A percentile compares a stretch with the other conserved stretches of the same genome.
Evolutionary conservation across 1,140 invertebrate genomes (phyloP).

Genomic region (Saccostrea cuccullata): DNA sequence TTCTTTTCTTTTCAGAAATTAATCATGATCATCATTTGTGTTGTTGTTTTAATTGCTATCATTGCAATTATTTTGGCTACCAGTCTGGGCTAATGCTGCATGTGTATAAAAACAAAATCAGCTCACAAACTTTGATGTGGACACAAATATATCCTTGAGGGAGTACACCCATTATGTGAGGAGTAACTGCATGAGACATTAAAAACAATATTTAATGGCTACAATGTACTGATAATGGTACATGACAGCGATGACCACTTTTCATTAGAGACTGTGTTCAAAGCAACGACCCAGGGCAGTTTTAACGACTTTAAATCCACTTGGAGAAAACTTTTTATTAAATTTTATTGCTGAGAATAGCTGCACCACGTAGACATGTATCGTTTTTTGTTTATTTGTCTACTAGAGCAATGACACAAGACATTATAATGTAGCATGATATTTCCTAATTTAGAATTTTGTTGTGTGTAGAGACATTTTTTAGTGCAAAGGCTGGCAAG

Average conservation of each 20-base stretch:
- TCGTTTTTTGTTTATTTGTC: background rate
- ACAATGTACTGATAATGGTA: background rate
- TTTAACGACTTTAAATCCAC: slow-evolving; percentile 8
- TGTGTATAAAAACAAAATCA: slow-evolving; percentile 5
- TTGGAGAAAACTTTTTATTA: background rate
- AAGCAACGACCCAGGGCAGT: slow-evolving; percentile 28
- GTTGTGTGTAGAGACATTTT: slow-evolving; percentile 26
- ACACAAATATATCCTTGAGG: background rate
- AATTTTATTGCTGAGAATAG: slow-evolving; percentile 23
- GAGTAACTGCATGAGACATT: background rate
- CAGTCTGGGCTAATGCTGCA: slow-evolving; percentile 34
- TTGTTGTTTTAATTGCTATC: slow-evolving; percentile 68
- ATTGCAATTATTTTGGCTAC: slow-evolving; percentile 64
- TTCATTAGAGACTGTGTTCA: slow-evolving; percentile 23
- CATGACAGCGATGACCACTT: background rate
- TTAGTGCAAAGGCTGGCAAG: slow-evolving; percentile 1
- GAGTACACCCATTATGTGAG: background rate
- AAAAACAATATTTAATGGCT: background rate
- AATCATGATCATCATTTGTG: slow-evolving; percentile 74
- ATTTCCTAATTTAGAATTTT: slow-evolving; percentile 35
- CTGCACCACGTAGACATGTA: slow-evolving; percentile 4
- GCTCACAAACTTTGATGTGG: slow-evolving; percentile 31
- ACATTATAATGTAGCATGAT: slow-evolving; percentile 8
- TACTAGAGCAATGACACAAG: slow-evolving; percentile 3
- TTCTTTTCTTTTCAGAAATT: slow-evolving; percentile 72